A percentile compares a stretch with the other conserved stretches of the same genome.
phyloP scores from a whole-genome alignment of 2,113 vertebrate species.

The Forbesichthys papilliferus region DNA sequence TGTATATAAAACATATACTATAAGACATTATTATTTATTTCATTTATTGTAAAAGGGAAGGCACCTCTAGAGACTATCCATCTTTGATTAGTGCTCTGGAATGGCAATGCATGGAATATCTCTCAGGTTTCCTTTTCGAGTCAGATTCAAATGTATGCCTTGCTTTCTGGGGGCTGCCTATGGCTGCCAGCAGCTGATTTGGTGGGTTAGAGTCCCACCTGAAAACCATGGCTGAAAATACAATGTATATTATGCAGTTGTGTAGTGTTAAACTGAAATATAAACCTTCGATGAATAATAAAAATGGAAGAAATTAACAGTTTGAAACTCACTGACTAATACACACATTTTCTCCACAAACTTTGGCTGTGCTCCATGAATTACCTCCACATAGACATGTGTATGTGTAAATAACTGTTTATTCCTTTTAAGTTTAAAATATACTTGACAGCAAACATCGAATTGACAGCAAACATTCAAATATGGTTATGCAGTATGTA shows the following conservation, averaged over 20 bases:
- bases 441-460: too few species aligned
- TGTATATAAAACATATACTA: too few species aligned
- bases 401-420: conserved; percentile 4
- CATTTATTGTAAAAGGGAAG: too few species aligned
- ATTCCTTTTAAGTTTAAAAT: too few species aligned
- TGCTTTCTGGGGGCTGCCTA: conserved; percentile 66
- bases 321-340: conserved; percentile 61
- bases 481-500: background rate
- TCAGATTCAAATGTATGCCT: conserved; percentile 73
- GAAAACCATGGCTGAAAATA: background rate
- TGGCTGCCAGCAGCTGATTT: conserved; percentile 45
- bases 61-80: conserved; percentile 57
- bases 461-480: conserved; percentile 4
- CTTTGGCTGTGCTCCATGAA: conserved; percentile 27
- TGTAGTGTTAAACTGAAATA: background rate
- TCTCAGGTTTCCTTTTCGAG: conserved; percentile 64
- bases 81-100: too few species aligned
- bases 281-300: too few species aligned
- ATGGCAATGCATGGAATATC: too few species aligned
- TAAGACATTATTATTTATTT: too few species aligned
- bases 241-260: too few species aligned
- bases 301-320: background rate
- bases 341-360: conserved; percentile 59
- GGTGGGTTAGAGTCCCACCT: conserved; percentile 21
- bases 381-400: conserved; percentile 32